A percentile compares a stretch with the other conserved stretches of the same genome.
Evolutionary conservation across 2,113 vertebrate species (phyloP).

Genomic region (Silurus glanis): DNA sequence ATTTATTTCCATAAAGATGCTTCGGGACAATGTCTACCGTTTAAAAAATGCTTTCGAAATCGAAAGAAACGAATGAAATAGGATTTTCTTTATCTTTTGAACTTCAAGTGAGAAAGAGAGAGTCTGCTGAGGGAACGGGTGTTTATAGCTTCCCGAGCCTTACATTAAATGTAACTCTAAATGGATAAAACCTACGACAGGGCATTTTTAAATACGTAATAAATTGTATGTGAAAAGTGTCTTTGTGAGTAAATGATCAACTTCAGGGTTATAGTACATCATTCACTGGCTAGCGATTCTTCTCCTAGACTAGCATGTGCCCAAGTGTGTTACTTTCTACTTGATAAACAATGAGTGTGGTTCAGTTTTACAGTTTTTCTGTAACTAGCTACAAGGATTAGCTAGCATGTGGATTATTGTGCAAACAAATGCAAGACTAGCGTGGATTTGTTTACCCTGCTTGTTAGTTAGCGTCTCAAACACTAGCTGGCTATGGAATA

Average conservation of each 20-base stretch:
- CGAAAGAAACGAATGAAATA: too few relatives aligned
- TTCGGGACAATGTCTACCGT: too few relatives aligned
- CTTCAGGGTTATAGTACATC: not conserved
- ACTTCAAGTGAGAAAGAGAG: not conserved
- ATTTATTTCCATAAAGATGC: too few relatives aligned
- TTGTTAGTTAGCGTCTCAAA: not conserved
- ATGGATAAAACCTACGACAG: not conserved
- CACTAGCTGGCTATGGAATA: not conserved
- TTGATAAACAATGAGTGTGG: too few relatives aligned
- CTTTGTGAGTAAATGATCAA: not conserved
- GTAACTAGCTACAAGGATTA: too few relatives aligned
- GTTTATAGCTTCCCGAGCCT: not conserved
- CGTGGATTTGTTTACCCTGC: not conserved
- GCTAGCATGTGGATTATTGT: not conserved
- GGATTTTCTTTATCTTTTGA: not conserved
- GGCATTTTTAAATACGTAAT: not conserved
- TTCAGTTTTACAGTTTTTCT: not conserved
- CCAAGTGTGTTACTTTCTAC: not conserved
- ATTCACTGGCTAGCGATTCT: not conserved
- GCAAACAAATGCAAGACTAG: not conserved
- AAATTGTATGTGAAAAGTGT: not conserved
- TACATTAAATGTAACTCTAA: not conserved
- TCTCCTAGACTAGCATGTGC: not conserved
- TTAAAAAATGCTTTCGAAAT: too few relatives aligned
- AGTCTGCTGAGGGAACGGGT: not conserved